A percentile compares a stretch with the other conserved stretches of the same genome.
phyloP scores from a whole-genome alignment of 2,797 vertebrate genomes.

The Leucoraja ocellata region DNA sequence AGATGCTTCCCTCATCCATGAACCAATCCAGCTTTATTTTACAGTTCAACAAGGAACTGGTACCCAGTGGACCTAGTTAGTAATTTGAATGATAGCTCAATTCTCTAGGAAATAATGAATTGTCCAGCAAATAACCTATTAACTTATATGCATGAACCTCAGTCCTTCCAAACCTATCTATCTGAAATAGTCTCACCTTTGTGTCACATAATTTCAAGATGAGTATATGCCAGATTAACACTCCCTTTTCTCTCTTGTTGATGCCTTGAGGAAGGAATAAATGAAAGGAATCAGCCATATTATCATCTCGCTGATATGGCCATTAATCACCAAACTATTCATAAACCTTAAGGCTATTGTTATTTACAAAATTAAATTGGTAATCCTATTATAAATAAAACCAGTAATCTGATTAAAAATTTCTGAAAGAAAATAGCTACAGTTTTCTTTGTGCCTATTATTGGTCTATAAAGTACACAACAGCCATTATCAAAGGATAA shows the following conservation, averaged over 20 bases:
- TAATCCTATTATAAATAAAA: not conserved
- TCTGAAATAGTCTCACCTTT: not conserved
- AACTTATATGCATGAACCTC: not conserved
- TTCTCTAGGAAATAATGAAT: not conserved
- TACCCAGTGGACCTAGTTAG: not conserved
- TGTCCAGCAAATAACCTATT: not conserved
- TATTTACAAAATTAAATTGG: not conserved
- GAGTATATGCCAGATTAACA: no score
- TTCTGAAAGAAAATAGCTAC: not conserved
- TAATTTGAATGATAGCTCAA: not conserved
- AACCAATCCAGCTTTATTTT: not conserved
- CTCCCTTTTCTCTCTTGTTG: not conserved
- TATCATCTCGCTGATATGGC: not conserved
- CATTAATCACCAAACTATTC: not conserved
- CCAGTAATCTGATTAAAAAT: not conserved
- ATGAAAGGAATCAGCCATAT: not conserved
- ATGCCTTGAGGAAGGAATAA: not conserved
- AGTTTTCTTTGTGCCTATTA: not conserved
- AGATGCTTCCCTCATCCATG: no score
- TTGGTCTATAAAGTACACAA: not conserved
- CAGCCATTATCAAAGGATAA: not conserved
- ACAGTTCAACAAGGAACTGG: not conserved
- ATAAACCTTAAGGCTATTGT: not conserved
- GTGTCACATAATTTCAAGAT: no score
- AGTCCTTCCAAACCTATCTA: not conserved